Conservation (phyloP, 2,797 vertebrate genomes). For the Hoplostethus atlanticus region DNA sequence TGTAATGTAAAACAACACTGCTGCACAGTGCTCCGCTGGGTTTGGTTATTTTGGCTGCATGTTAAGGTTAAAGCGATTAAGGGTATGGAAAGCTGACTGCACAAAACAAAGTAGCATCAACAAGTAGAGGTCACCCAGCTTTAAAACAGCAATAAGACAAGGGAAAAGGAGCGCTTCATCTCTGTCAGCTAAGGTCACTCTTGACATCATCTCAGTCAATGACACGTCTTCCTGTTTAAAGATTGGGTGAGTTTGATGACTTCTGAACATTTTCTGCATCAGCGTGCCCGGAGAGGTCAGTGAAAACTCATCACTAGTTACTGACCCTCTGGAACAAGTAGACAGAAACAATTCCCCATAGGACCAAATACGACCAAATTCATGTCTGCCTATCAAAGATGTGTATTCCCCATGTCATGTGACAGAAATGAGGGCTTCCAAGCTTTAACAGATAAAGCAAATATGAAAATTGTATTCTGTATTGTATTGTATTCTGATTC, state of each 20-base stretch:
- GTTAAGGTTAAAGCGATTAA: slow-evolving; percentile 11
- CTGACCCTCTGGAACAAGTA: too few species aligned
- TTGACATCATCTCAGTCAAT: slow-evolving; percentile 20
- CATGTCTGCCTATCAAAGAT: too few species aligned
- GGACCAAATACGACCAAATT: too few species aligned
- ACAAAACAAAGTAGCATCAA: slow-evolving; percentile 33
- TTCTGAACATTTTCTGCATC: not conserved
- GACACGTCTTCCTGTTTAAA: not conserved
- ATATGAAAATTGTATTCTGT: too few species aligned
- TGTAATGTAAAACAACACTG: not conserved
- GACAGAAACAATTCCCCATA: too few species aligned
- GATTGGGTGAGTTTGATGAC: slow-evolving; percentile 4
- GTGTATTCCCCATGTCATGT: too few species aligned
- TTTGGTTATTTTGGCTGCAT: slow-evolving; percentile 46
- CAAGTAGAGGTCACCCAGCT: not conserved
- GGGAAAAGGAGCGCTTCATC: not conserved
- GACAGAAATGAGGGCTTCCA: too few species aligned
- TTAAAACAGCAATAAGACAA: not conserved
- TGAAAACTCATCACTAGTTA: too few species aligned
- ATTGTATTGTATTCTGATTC: too few species aligned
- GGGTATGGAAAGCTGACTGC: slow-evolving; percentile 25
- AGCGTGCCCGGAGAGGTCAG: not conserved
- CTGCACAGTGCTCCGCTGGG: not conserved
- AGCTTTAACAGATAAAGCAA: too few species aligned
- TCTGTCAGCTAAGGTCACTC: not conserved